phyloP scores from a whole-genome alignment of 2,113 vertebrate species.

The Piprites chloris region DNA sequence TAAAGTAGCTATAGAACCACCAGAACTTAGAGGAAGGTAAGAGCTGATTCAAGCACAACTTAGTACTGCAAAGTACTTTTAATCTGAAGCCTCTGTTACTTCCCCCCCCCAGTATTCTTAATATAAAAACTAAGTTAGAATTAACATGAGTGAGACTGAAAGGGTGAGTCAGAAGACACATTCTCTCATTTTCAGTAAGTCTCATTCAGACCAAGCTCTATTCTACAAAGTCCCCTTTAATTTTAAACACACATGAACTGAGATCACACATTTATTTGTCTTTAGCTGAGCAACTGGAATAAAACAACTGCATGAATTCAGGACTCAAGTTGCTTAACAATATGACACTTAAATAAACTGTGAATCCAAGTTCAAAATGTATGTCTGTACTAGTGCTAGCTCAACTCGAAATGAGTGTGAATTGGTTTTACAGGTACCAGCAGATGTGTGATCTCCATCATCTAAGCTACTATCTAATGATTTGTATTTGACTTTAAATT shows the following conservation, averaged over 20 bases:
- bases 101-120: background rate
- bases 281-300: background rate
- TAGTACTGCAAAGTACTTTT: background rate
- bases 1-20: background rate
- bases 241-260: background rate
- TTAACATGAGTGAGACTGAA: background rate
- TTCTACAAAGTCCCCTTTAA: background rate
- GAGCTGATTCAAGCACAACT: background rate
- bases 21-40: background rate
- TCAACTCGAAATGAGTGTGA: background rate
- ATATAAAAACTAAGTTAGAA: background rate
- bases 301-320: background rate
- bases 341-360: background rate
- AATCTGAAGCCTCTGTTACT: background rate
- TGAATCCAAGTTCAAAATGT: background rate
- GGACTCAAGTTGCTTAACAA: background rate
- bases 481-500: background rate
- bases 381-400: background rate
- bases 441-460: background rate
- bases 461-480: background rate
- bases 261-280: background rate
- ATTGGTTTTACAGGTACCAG: background rate
- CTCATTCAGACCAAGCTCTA: background rate
- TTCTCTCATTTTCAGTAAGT: background rate
- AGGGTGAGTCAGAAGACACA: background rate